phyloP scores from a whole-genome alignment of 2,113 vertebrate genomes.

The Machaerirhynchus nigripectus region DNA sequence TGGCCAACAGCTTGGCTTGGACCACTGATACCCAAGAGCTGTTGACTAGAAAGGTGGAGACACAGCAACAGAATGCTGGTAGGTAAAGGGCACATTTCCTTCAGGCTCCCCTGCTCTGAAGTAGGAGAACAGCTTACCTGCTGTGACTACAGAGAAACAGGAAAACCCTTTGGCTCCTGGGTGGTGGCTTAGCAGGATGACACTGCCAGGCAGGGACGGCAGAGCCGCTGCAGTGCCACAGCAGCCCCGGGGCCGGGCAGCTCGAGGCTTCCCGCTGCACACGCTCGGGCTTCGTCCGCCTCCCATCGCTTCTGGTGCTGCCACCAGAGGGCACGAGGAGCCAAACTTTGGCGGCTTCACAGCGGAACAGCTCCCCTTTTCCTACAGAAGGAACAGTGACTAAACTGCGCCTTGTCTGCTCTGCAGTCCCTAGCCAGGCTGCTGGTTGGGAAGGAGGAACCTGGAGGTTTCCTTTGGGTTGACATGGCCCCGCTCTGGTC shows the following conservation, averaged over 20 bases:
- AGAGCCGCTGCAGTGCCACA: neutral
- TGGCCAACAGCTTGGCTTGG: neutral
- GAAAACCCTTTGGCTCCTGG: neutral
- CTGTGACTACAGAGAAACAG: neutral
- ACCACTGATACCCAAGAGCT: neutral
- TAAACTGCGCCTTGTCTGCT: neutral
- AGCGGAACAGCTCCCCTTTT: fast-evolving
- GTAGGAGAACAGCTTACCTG: neutral
- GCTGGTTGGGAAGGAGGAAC: neutral
- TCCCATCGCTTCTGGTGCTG: neutral
- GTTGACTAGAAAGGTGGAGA: neutral
- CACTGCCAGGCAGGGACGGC: neutral
- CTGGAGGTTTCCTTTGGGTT: neutral
- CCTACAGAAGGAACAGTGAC: neutral
- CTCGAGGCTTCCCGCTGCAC: too few relatives aligned
- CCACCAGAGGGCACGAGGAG: neutral
- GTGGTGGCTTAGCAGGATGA: neutral
- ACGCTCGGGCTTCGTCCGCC: neutral
- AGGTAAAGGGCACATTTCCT: neutral
- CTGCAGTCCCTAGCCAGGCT: neutral
- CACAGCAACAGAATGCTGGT: neutral
- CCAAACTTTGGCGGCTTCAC: neutral
- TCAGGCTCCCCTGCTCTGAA: neutral
- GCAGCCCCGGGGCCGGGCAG: neutral
- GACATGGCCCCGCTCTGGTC: neutral